Evolutionary conservation across 2,113 vertebrate species (phyloP).

Genomic region (Lynx canadensis): DNA sequence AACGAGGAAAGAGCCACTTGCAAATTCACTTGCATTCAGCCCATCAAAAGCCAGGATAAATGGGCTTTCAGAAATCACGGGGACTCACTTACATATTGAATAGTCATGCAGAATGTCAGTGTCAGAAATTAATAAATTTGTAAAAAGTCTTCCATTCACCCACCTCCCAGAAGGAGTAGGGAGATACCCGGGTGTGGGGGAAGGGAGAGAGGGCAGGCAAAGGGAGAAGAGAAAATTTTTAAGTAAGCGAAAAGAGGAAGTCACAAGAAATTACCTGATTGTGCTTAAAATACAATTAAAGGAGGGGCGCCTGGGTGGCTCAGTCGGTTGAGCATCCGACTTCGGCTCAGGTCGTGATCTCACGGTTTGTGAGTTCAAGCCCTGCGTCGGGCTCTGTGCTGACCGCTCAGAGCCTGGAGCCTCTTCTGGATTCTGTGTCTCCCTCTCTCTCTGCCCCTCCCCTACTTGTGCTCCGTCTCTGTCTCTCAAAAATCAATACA

Average conservation of each 20-base stretch:
- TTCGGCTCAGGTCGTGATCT: no score
- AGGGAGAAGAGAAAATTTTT: no score
- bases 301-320: no score
- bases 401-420: no score
- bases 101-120: constrained; percentile 54
- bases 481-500: no score
- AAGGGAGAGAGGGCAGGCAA: neutral
- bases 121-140: constrained; percentile 68
- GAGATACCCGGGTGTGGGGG: neutral
- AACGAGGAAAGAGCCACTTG: constrained; percentile 52
- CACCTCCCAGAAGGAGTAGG: neutral
- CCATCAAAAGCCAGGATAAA: constrained; percentile 68
- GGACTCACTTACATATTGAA: constrained; percentile 67
- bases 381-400: no score
- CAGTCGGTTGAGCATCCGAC: no score
- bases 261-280: constrained; percentile 63
- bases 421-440: no score
- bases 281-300: constrained; percentile 51
- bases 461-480: no score
- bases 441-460: no score
- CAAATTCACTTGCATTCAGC: constrained; percentile 2
- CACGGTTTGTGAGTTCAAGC: no score
- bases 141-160: neutral
- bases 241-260: constrained; percentile 15
- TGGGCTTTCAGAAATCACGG: constrained; percentile 47